These are phyloP conservation scores for Callyntrura guangdongensis DNA, from an alignment of 2,888 invertebrate genomes.

Conservation along the genomic window DNA sequence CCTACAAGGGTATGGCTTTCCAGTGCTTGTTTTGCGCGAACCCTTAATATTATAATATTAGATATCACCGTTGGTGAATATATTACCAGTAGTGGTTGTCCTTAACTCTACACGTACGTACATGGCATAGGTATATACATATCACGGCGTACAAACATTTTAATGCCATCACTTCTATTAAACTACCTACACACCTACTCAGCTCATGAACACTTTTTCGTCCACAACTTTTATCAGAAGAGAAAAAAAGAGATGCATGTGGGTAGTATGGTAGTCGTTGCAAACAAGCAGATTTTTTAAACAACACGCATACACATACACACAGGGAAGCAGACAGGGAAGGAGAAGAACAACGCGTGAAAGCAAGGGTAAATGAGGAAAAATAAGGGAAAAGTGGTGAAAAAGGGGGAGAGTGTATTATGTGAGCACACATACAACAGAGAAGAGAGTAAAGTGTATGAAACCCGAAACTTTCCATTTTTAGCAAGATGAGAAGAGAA, in stretches of 20 bases:
- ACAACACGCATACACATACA: constrained; percentile 44
- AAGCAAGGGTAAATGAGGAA: constrained; percentile 59
- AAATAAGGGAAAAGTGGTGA: constrained; percentile 57
- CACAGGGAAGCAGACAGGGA: neutral
- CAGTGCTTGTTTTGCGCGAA: too few relatives aligned
- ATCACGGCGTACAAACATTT: too few relatives aligned
- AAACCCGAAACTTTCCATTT: constrained; percentile 69
- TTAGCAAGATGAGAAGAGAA: constrained; percentile 51
- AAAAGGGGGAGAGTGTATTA: constrained; percentile 39
- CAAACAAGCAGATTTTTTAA: constrained; percentile 52
- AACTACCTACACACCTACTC: constrained; percentile 18
- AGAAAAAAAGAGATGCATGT: constrained; percentile 5
- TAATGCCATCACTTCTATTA: constrained; percentile 64
- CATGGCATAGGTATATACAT: too few relatives aligned
- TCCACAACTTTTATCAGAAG: constrained; percentile 1
- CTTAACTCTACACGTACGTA: constrained; percentile 33
- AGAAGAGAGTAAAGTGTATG: constrained; percentile 40
- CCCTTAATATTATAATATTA: constrained; percentile 44
- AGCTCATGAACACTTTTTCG: constrained; percentile 45
- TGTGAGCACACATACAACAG: neutral
- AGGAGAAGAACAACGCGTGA: constrained; percentile 48
- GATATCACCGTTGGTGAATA: constrained; percentile 42
- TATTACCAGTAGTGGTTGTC: constrained; percentile 45
- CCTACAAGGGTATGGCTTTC: constrained; percentile 11
- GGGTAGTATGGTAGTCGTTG: neutral